Evolutionary conservation across 2,113 vertebrate genomes (phyloP).

Genomic region (Tupaia chinensis): DNA sequence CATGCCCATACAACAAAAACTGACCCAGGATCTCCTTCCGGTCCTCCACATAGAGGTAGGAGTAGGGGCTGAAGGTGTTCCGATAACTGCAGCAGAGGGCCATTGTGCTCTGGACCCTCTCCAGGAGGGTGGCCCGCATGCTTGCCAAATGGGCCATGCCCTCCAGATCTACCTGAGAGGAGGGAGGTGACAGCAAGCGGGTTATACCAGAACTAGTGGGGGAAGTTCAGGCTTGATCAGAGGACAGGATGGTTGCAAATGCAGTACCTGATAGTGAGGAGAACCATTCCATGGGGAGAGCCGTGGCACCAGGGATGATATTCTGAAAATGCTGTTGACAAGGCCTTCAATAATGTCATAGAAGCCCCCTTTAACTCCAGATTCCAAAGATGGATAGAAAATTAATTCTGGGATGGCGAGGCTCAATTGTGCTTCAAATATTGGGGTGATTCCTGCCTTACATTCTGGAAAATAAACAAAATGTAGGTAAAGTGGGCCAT

Average conservation of each 20-base stretch:
- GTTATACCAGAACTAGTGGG: not conserved
- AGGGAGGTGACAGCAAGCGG: not conserved
- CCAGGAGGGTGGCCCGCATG: constrained; percentile 88
- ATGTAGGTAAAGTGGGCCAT: not conserved
- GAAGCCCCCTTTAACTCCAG: constrained; percentile 87
- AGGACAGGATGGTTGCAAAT: accelerated
- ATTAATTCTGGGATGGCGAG: constrained; percentile 91
- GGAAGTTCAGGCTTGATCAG: accelerated
- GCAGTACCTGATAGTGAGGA: constrained; percentile 94
- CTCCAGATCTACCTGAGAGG: constrained; percentile 92
- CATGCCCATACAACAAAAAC: constrained; percentile 90
- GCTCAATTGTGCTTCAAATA: constrained; percentile 93
- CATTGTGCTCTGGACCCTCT: constrained; percentile 82
- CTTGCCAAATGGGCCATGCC: constrained; percentile 87
- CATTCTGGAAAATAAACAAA: constrained; percentile 84
- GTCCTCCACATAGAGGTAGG: constrained; percentile 92
- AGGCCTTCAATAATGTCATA: constrained; percentile 91
- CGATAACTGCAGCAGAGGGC: constrained; percentile 84
- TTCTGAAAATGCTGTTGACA: constrained; percentile 89
- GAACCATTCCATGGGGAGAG: constrained; percentile 84
- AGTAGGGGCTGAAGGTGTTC: constrained; percentile 87
- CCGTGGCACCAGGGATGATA: constrained; percentile 91
- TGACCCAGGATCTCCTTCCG: constrained; percentile 91
- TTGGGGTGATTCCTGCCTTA: constrained; percentile 85
- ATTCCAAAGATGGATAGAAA: constrained; percentile 93